phyloP scores from a whole-genome alignment of 2,113 vertebrate genomes.

The Mormyrus lacerda region DNA sequence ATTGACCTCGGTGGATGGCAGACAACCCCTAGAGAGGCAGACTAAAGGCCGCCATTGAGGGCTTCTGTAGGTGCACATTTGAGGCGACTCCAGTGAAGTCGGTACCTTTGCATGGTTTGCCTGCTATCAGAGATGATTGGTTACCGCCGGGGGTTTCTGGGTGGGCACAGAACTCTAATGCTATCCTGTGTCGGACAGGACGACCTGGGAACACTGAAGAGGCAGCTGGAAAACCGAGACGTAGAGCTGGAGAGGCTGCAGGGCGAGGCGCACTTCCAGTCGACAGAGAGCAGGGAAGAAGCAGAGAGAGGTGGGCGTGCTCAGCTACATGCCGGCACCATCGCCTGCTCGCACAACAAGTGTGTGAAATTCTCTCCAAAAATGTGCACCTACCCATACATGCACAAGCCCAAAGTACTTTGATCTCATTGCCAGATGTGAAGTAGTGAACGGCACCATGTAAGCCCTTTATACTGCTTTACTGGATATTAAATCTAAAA shows the following conservation, averaged over 20 bases:
- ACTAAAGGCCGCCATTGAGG: neutral
- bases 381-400: neutral
- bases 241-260: slow-evolving; percentile 73
- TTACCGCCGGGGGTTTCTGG: neutral
- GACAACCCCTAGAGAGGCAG: neutral
- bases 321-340: neutral
- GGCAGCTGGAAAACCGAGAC: slow-evolving; percentile 81
- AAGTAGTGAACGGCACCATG: neutral
- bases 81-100: neutral
- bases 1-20: neutral
- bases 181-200: slow-evolving; percentile 62
- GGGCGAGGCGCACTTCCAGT: slow-evolving; percentile 65
- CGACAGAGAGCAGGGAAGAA: slow-evolving; percentile 57
- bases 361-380: neutral
- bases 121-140: neutral
- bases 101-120: neutral
- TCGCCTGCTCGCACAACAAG: neutral
- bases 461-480: neutral
- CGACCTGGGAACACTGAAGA: slow-evolving; percentile 75
- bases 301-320: slow-evolving; percentile 70
- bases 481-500: neutral
- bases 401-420: neutral
- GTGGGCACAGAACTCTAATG: slow-evolving; percentile 21
- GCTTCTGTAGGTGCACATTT: neutral
- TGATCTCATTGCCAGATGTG: neutral